Evolutionary conservation across 2,888 invertebrate species (phyloP), one percentile per base, ranked within the genome.

Genomic region (Drosophila rubida): DNA sequence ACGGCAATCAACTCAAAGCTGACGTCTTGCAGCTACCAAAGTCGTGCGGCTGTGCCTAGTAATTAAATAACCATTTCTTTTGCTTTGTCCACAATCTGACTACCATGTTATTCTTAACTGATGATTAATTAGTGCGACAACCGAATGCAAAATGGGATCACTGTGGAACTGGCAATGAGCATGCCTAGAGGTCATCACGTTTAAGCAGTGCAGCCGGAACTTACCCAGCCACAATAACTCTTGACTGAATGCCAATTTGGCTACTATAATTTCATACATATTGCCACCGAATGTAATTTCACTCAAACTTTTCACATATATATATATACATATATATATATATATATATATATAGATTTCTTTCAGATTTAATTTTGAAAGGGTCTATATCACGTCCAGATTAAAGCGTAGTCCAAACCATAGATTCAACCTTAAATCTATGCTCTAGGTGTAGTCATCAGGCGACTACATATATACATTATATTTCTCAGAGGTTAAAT

Each of bases 41-140:
- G n/a, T 57, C 42, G 19, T 49, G 41, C 19, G 39, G 51, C 41
- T 25, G 32, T 39, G 65, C 23, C 41, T 46, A 48, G 53, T 61
- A 78, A 81, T 84, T 71, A 85, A 80, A 73, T 72, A 67, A 60
- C 61, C 53, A 78, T 81, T 74, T 80, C 59, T 67, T 55, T 74
- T 60, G 67, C 55, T 55, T 66, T 60, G 54, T 68, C 63, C 67
- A 69, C 69, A 79, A 75, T 82, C 69, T 72, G 65, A 46, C 53
- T 65, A 65, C 66, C 77, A 77, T 76, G 71, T 78, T 75, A 59
- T 65, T 84, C 81, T 79, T 77, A 69, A 80, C 75, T 73, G 75
- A 79, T 86, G 88, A 87, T 87, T 87, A 86, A 88, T 87, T 86
- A 79, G 72, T 75, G 76, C 79, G 75, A 69, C 65, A 62, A 45